Percentiles rank a stretch among this genome's conserved stretches.
phyloP scores from a whole-genome alignment of 2,888 invertebrate genomes.

The Andrena bucephala region DNA sequence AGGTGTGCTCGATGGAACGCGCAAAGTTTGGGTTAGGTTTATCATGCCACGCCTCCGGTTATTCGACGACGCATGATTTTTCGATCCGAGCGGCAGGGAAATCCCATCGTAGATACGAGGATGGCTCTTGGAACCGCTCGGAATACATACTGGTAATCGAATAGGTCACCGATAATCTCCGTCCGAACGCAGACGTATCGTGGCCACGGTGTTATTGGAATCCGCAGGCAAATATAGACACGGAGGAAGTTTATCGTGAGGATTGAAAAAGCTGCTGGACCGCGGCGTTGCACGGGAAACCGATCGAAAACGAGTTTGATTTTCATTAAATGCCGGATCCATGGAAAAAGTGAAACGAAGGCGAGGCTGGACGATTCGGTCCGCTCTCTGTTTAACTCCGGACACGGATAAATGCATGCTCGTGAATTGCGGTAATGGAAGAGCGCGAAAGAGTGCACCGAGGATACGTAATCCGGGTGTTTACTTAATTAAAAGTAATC shows the following conservation, averaged over 20 bases:
- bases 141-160: constrained; percentile 8
- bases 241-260: constrained; percentile 1
- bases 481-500: constrained; percentile 82
- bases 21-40: background rate
- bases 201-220: constrained; percentile 10
- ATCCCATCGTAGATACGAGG: background rate
- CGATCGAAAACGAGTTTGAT: background rate
- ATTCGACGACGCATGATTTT: background rate
- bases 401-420: constrained; percentile 36
- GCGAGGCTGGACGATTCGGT: background rate
- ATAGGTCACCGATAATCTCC: constrained; percentile 32
- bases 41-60: background rate
- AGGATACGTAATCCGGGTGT: constrained; percentile 72
- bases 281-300: background rate
- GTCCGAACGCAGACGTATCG: constrained; percentile 5
- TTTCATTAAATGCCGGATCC: background rate
- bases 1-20: background rate
- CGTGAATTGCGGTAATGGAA: constrained; percentile 64
- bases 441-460: constrained; percentile 34
- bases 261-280: background rate
- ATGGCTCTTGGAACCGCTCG: background rate
- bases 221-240: constrained; percentile 20
- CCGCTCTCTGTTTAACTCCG: background rate
- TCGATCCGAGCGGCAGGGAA: background rate
- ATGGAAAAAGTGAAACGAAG: background rate